Base-by-base conservation (phyloP, 2,888 invertebrate species). In the Schizotus pectinicornis region DNA sequence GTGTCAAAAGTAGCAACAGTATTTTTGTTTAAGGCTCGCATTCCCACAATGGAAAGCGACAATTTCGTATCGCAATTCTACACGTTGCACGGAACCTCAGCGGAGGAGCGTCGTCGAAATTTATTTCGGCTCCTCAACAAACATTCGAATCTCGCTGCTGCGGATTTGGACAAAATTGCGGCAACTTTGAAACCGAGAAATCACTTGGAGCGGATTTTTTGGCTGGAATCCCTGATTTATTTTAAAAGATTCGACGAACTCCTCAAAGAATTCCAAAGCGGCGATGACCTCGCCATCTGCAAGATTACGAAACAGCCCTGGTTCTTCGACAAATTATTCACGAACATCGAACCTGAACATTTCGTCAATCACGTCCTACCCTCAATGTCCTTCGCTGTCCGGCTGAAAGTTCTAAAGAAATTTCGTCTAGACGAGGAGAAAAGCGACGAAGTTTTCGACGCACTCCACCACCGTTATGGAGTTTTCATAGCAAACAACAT, bases 191-290 rank as follows among this genome's bases (percentile, higher is more conserved):
- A 33, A 47, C 53, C 61, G 2, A 11, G 30, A 6, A 59, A 43
- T 33, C 53, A 59, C 30, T 43, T 64, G 34, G 59, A 64, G 49
- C 37, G 49, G 31, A 42, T 51, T 41, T 62, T 59, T 41, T 50
- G 54, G 22, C 30, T 54, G n/a, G 64, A 64, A 13, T 33, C 62
- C 31, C 49, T 64, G 7, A 55, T 64, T 6, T 53, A 53, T 32
- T 61, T 55, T 22, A 49, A 37, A 39, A 38, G 49, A 33, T 56
- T 52, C 7, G 8, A 51, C 7, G 49, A 54, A 22, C 36, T 64
- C 7, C 48, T 48, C 7, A 8, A 45, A 32, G 49, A 59, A 14
- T 61, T 59, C 7, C 53, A 39, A 12, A 52, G 32, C 12, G 64
- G 64, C 8, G 50, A 61, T 32, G 59, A 62, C 32, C 50, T 62